A percentile compares a stretch with the other conserved stretches of the same genome.
These are phyloP conservation scores for Macropus fuliginosus DNA, from an alignment of 2,797 vertebrate genomes.

Conservation along the genomic window DNA sequence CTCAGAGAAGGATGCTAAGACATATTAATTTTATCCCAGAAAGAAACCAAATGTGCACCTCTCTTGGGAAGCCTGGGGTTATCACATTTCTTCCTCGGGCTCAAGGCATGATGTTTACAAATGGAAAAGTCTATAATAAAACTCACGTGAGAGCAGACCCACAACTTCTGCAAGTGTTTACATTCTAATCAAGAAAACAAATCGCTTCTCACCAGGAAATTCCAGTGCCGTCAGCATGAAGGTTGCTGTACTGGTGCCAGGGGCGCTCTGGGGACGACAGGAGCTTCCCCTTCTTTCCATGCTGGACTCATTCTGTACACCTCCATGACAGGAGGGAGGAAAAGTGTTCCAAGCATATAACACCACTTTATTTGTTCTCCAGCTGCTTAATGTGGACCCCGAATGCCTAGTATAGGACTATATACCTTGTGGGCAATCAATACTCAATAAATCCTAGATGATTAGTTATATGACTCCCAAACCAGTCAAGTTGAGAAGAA, in stretches of 20 bases:
- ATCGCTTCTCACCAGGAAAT: constrained; percentile 67
- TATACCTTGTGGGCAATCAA: background rate
- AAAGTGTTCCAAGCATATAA: background rate
- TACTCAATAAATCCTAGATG: background rate
- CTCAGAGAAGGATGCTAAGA: constrained; percentile 29
- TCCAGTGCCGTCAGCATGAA: constrained; percentile 42
- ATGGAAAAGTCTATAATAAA: constrained; percentile 67
- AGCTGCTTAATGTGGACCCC: background rate
- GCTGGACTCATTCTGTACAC: constrained; percentile 7
- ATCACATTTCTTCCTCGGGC: constrained; percentile 65
- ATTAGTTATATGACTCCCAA: background rate
- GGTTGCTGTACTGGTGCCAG: constrained; percentile 38
- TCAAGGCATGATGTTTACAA: constrained; percentile 69
- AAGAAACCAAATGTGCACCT: constrained; percentile 44
- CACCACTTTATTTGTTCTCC: background rate
- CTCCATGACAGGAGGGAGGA: background rate
- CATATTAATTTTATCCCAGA: constrained; percentile 29
- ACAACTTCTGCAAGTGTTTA: constrained; percentile 71
- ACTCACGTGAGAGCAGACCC: constrained; percentile 64
- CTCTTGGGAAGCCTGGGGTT: constrained; percentile 21
- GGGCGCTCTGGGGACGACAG: constrained; percentile 28
- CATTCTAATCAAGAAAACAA: constrained; percentile 73
- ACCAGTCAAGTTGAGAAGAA: background rate
- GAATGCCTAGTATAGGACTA: background rate
- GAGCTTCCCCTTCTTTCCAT: constrained; percentile 11